A percentile compares a stretch with the other conserved stretches of the same genome.
Conservation (phyloP, 2,888 invertebrate genomes). For the Parnassius apollo region DNA sequence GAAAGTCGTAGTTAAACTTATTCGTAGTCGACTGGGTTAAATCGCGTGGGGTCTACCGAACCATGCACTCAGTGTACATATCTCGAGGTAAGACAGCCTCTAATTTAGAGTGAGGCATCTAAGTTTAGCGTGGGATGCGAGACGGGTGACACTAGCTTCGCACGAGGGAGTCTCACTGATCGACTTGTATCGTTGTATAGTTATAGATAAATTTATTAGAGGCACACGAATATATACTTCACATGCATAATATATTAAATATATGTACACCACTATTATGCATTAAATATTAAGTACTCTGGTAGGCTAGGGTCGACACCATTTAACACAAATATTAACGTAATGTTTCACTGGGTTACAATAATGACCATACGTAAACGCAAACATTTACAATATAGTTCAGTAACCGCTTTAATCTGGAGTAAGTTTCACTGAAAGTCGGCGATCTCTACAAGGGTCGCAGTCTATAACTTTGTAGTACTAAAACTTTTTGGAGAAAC, state of each 20-base stretch:
- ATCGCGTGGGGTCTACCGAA: neutral
- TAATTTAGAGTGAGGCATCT: slow-evolving; percentile 22
- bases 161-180: slow-evolving; percentile 37
- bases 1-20: slow-evolving; percentile 11
- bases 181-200: slow-evolving; percentile 48
- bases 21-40: neutral
- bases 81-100: slow-evolving; percentile 38
- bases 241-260: slow-evolving; percentile 36
- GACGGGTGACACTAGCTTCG: slow-evolving; percentile 32
- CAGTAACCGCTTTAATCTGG: slow-evolving; percentile 41
- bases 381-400: slow-evolving; percentile 30
- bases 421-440: slow-evolving; percentile 27
- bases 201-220: slow-evolving; percentile 50
- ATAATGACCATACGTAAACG: slow-evolving; percentile 3
- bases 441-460: slow-evolving; percentile 3
- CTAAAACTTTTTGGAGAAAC: slow-evolving; percentile 5
- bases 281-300: slow-evolving; percentile 43
- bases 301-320: slow-evolving; percentile 31
- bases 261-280: slow-evolving; percentile 31
- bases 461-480: neutral
- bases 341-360: slow-evolving; percentile 33
- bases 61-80: slow-evolving; percentile 45
- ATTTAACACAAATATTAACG: slow-evolving; percentile 8
- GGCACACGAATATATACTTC: slow-evolving; percentile 40
- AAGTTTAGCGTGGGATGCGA: slow-evolving; percentile 23